A percentile compares a stretch with the other conserved stretches of the same genome.
Evolutionary conservation across 1,140 invertebrate species (phyloP).

Genomic region (Lycorma delicatula): DNA sequence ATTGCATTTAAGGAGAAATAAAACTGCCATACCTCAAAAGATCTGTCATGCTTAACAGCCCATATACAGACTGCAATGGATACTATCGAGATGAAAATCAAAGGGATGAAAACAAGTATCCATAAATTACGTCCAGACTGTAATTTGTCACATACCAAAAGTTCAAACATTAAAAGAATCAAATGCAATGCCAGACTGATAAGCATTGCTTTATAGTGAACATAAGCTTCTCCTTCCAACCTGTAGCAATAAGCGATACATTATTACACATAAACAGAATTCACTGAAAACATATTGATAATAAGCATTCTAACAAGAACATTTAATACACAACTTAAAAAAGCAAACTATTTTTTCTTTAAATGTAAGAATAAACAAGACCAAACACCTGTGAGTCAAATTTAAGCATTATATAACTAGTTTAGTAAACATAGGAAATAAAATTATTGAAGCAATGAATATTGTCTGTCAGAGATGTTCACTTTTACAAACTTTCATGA

Average conservation of each 20-base stretch:
- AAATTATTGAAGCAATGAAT: too few relatives aligned
- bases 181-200: conserved; percentile 89
- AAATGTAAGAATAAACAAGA: too few relatives aligned
- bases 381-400: too few relatives aligned
- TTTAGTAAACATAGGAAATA: too few relatives aligned
- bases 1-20: too few relatives aligned
- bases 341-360: too few relatives aligned
- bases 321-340: too few relatives aligned
- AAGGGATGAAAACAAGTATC: conserved; percentile 93
- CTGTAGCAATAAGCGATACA: conserved; percentile 49
- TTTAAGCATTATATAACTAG: too few relatives aligned
- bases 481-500: too few relatives aligned
- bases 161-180: conserved; percentile 92
- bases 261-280: too few relatives aligned
- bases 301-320: too few relatives aligned
- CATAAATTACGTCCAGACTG: conserved; percentile 82
- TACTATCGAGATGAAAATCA: conserved; percentile 92
- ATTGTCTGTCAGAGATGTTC: too few relatives aligned
- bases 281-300: conserved; percentile 12
- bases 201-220: conserved; percentile 96
- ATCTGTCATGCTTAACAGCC: conserved; percentile 94
- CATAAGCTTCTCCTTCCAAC: conserved; percentile 88
- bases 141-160: conserved; percentile 90
- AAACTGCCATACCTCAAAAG: conserved; percentile 88
- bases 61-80: conserved; percentile 96